phyloP scores from a whole-genome alignment of 2,113 vertebrate genomes.

The Pomatorhinus ruficollis region DNA sequence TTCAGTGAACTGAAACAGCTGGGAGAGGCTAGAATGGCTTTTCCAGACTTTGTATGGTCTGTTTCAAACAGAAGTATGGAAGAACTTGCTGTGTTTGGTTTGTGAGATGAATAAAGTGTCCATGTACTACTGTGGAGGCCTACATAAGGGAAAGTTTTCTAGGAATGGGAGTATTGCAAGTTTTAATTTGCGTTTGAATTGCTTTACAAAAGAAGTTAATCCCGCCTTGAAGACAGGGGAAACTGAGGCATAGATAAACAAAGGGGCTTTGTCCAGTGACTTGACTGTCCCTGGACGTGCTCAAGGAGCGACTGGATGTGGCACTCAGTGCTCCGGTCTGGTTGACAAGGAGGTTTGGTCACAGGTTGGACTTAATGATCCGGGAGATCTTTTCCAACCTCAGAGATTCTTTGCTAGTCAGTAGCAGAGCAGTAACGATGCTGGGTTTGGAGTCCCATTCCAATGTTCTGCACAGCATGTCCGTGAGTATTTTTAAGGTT shows the following conservation, averaged over 20 bases:
- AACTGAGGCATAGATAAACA: not conserved
- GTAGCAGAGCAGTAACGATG: not conserved
- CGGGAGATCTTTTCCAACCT: not conserved
- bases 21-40: not conserved
- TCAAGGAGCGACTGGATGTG: not conserved
- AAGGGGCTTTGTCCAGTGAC: not conserved
- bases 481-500: not conserved
- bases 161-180: not conserved
- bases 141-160: not conserved
- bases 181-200: not conserved
- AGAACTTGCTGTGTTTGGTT: not conserved
- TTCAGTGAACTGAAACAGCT: not conserved
- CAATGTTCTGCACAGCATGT: fast-evolving
- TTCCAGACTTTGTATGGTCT: not conserved
- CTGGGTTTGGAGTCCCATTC: fast-evolving
- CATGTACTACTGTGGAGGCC: not conserved
- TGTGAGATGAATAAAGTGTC: not conserved
- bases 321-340: not conserved
- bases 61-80: not conserved
- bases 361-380: fast-evolving
- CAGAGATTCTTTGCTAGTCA: not conserved
- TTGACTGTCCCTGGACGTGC: not conserved
- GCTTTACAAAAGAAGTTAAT: not conserved
- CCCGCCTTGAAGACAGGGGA: not conserved
- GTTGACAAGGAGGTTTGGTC: not conserved